Conservation (phyloP, 2,888 invertebrate genomes). For the Spilarctia lutea region DNA sequence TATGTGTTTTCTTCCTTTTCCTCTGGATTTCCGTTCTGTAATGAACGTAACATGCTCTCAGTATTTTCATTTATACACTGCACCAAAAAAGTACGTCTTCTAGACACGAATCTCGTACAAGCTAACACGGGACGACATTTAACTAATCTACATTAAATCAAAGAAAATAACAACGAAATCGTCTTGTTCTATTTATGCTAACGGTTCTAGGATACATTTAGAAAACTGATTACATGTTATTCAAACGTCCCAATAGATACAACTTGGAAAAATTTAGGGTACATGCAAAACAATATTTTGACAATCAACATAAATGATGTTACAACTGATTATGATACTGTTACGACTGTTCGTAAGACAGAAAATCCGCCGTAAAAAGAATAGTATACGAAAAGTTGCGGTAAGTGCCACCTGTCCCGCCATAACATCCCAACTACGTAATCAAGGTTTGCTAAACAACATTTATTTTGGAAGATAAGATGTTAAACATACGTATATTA, state of each 20-base stretch:
- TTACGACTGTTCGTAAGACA: conserved; percentile 45
- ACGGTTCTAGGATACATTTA: conserved; percentile 55
- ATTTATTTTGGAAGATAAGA: conserved; percentile 86
- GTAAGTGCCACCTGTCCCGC: conserved; percentile 65
- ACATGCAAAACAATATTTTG: conserved; percentile 70
- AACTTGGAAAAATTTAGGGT: conserved; percentile 60
- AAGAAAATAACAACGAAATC: conserved; percentile 54
- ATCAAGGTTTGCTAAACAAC: conserved; percentile 76
- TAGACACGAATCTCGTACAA: conserved; percentile 57
- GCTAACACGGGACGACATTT: conserved; percentile 79
- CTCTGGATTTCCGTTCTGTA: conserved; percentile 82
- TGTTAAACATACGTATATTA: conserved; percentile 67
- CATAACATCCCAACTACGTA: conserved; percentile 67
- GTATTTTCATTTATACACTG: conserved; percentile 55
- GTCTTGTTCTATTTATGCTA: conserved; percentile 51
- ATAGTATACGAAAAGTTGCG: conserved; percentile 55
- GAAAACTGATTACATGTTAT: conserved; percentile 51
- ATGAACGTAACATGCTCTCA: conserved; percentile 80
- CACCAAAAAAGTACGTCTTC: conserved; percentile 48
- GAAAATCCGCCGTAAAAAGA: conserved; percentile 52
- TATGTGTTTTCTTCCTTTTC: conserved; percentile 82
- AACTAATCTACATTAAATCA: conserved; percentile 73
- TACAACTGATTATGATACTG: conserved; percentile 40
- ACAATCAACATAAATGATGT: conserved; percentile 33
- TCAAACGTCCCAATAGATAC: conserved; percentile 47